These are phyloP conservation scores for Oryzias celebensis DNA, from an alignment of 2,113 vertebrate species.

Conservation along the genomic window DNA sequence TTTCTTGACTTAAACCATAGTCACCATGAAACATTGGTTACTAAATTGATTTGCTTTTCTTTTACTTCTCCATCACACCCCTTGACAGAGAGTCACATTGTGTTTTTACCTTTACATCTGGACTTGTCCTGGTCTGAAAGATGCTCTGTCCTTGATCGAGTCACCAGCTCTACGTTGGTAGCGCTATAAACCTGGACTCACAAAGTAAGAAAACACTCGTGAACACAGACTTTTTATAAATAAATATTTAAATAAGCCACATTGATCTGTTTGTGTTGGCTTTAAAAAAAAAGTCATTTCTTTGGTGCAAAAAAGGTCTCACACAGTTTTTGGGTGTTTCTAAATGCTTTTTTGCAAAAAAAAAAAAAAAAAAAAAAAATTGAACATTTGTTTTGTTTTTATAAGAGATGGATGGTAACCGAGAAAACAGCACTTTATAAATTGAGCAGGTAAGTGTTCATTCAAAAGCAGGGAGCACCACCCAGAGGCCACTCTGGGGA, in stretches of 20 bases:
- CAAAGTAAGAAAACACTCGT: neutral
- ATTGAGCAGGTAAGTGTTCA: too few relatives aligned
- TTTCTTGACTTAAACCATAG: too few relatives aligned
- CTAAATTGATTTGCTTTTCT: too few relatives aligned
- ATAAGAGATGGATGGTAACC: too few relatives aligned
- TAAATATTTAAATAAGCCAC: neutral
- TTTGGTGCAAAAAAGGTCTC: neutral
- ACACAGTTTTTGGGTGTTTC: neutral
- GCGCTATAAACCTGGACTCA: slow-evolving; percentile 79
- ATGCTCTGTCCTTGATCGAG: slow-evolving; percentile 81
- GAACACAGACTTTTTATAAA: neutral
- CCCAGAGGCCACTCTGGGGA: neutral
- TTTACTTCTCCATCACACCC: too few relatives aligned
- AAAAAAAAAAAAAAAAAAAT: too few relatives aligned
- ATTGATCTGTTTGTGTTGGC: neutral
- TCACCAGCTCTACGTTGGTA: slow-evolving; percentile 82
- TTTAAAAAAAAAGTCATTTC: slow-evolving; percentile 1
- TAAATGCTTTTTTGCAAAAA: too few relatives aligned
- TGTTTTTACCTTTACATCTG: slow-evolving; percentile 76
- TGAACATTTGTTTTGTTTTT: too few relatives aligned
- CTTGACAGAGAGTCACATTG: too few relatives aligned
- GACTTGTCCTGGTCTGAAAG: slow-evolving; percentile 84
- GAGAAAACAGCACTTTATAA: too few relatives aligned
- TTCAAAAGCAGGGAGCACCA: neutral
- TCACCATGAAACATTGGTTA: too few relatives aligned